phyloP scores from a whole-genome alignment of 2,888 invertebrate species.

The Autographa gamma region DNA sequence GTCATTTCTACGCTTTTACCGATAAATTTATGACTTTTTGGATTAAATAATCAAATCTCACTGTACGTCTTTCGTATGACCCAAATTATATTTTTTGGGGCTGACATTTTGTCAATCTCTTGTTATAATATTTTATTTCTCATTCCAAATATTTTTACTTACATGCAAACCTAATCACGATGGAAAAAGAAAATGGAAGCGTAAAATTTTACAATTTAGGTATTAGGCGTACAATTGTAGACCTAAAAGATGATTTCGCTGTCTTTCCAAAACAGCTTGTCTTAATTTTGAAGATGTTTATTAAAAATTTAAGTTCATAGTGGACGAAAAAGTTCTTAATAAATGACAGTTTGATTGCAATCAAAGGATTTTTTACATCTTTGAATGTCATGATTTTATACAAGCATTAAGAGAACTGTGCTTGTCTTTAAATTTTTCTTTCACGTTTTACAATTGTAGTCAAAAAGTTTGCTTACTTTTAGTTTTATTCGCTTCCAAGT shows the following conservation, averaged over 20 bases:
- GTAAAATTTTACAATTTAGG: background rate
- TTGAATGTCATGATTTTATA: background rate
- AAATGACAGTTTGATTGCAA: background rate
- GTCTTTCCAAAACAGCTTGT: no score
- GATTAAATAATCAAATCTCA: background rate
- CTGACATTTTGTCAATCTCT: background rate
- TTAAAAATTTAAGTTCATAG: no score
- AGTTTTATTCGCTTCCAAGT: background rate
- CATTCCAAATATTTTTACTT: no score
- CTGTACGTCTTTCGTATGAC: background rate
- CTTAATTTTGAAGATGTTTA: no score
- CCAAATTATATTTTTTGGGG: background rate
- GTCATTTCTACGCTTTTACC: background rate
- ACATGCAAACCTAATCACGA: background rate
- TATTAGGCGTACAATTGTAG: background rate
- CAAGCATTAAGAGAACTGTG: no score
- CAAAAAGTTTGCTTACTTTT: no score
- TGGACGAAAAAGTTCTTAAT: background rate
- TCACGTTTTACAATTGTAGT: no score
- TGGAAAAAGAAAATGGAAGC: background rate
- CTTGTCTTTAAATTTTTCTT: no score
- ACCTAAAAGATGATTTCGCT: no score
- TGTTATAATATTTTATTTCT: no score
- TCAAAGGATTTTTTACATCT: background rate
- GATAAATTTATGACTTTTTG: background rate